These are phyloP conservation scores for Onychostoma macrolepis DNA, from an alignment of 2,113 vertebrate species.

Conservation along the genomic window DNA sequence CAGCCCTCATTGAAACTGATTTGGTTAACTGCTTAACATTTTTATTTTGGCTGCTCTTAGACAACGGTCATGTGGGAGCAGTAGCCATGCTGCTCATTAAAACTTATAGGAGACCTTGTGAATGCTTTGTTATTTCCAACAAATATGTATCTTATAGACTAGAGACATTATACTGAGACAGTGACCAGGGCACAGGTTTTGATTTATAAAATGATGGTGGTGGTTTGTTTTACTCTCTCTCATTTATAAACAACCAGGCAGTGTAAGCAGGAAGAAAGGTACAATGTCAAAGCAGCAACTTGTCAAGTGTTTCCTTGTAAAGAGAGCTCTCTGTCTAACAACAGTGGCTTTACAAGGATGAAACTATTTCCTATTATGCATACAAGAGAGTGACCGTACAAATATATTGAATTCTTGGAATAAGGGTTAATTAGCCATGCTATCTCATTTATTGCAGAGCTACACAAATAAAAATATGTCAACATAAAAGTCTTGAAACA, in stretches of 20 bases:
- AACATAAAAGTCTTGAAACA: neutral
- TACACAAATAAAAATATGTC: neutral
- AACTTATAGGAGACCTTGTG: neutral
- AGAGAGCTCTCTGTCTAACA: slow-evolving; percentile 5
- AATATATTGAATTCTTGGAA: neutral
- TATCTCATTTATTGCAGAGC: neutral
- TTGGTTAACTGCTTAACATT: neutral
- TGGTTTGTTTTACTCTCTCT: slow-evolving; percentile 1
- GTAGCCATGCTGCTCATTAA: neutral
- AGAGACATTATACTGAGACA: neutral
- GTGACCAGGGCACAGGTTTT: neutral
- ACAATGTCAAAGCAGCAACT: neutral
- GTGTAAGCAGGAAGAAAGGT: neutral
- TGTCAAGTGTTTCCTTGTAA: slow-evolving; percentile 13
- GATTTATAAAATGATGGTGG: neutral
- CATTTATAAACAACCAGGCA: neutral
- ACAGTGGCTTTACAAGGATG: slow-evolving; percentile 1
- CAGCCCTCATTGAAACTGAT: neutral
- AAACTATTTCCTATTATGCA: neutral
- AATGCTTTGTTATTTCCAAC: neutral
- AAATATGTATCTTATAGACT: neutral
- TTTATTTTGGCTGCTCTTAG: neutral
- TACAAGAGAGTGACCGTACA: neutral
- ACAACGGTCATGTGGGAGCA: neutral
- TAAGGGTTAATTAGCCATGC: neutral